phyloP scores from a whole-genome alignment of 2,888 invertebrate genomes.

The Phengaris alcon region DNA sequence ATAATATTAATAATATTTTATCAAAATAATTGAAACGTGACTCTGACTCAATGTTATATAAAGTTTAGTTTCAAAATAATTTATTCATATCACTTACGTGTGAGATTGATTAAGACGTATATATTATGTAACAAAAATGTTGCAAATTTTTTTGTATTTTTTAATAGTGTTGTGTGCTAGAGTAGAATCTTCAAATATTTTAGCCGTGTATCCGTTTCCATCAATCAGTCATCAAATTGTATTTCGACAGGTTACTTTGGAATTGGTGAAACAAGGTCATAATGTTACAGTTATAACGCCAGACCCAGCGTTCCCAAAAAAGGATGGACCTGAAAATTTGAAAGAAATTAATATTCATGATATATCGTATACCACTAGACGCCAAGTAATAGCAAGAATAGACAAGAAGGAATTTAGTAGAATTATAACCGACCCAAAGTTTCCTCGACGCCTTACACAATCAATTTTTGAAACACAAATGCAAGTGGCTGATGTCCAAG shows the following conservation, averaged over 20 bases:
- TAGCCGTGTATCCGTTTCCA: slow-evolving; percentile 54
- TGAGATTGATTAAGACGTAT: background rate
- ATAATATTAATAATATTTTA: no score
- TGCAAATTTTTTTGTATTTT: background rate
- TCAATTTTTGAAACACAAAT: background rate
- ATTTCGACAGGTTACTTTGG: slow-evolving; percentile 53
- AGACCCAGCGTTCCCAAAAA: slow-evolving; percentile 51
- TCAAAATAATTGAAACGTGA: no score
- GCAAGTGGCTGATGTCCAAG: background rate
- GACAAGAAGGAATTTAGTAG: background rate
- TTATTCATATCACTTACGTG: background rate
- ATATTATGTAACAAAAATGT: background rate
- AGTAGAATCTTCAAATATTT: slow-evolving; percentile 41
- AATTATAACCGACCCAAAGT: background rate
- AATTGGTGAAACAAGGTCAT: slow-evolving; percentile 61
- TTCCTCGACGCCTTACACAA: background rate
- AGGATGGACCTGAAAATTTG: slow-evolving; percentile 48
- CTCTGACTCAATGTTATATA: no score
- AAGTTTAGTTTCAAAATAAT: no score
- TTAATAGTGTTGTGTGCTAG: background rate
- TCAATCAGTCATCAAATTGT: slow-evolving; percentile 68
- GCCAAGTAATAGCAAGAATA: background rate
- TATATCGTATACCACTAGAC: slow-evolving; percentile 42
- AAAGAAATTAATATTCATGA: slow-evolving; percentile 56
- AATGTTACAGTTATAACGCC: slow-evolving; percentile 60